phyloP scores from a whole-genome alignment of 2,113 vertebrate genomes.

The Ceyx melanurus region DNA sequence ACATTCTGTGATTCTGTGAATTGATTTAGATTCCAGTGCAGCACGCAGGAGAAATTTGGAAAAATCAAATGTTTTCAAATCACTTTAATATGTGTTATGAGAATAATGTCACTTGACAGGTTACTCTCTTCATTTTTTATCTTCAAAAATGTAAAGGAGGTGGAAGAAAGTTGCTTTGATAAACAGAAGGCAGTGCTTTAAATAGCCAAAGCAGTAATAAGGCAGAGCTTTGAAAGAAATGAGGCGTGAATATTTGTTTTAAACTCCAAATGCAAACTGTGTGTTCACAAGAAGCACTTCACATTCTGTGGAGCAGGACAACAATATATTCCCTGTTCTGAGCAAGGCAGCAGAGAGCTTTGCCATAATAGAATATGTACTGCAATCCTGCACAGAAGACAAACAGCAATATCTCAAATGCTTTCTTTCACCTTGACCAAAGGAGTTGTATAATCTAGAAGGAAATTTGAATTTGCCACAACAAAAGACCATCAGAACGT shows the following conservation, averaged over 20 bases:
- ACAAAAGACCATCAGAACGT: background rate
- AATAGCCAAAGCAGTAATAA: slow-evolving; percentile 22
- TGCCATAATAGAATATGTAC: background rate
- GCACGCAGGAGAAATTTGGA: background rate
- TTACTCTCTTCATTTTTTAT: background rate
- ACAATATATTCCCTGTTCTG: background rate
- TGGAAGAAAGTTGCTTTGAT: background rate
- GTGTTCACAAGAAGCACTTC: slow-evolving; percentile 5
- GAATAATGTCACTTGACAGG: slow-evolving; percentile 22
- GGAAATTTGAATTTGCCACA: slow-evolving; percentile 34
- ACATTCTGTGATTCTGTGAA: no score
- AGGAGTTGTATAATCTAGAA: background rate
- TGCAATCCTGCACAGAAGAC: background rate
- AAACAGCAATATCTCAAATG: background rate
- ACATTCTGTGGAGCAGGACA: background rate
- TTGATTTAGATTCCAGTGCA: background rate
- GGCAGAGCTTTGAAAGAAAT: slow-evolving; percentile 20
- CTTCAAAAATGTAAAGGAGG: background rate
- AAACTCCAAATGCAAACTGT: background rate
- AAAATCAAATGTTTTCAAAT: slow-evolving; percentile 33
- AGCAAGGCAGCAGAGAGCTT: background rate
- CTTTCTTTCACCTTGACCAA: slow-evolving; percentile 46
- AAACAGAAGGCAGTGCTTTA: background rate
- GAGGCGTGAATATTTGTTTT: background rate
- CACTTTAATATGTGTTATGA: slow-evolving; percentile 4